Base-by-base conservation (phyloP, 2,888 invertebrate species). In the Drosophila tripunctata region DNA sequence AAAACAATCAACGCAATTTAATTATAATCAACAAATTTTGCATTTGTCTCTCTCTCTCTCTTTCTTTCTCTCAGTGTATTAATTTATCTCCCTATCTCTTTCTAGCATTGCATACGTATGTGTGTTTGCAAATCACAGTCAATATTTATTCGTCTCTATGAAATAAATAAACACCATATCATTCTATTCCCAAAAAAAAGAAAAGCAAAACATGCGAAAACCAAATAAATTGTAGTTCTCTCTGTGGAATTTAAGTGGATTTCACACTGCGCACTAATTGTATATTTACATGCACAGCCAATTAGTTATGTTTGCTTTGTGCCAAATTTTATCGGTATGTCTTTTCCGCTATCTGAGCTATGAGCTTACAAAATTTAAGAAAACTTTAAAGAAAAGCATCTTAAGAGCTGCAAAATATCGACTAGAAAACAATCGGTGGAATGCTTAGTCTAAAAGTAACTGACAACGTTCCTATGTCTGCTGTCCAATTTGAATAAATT, bases 1-100 rank as follows among this genome's bases (percentile, higher is more conserved):
- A 70, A 27, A 69, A 47, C 66, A 72, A 66, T 66, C 54, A 51
- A 51, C 8, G 35, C 47, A 63, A 58, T 54, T 65, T 45, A 48
- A 68, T 50, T 61, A 30, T 24, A 22, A 19, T 22, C 15, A 35
- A 48, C 35, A 35, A 48, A 35, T 44, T 55, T 14, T 45, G 17
- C 17, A 17, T 27, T 4, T 14, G 22, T 47, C 22, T 15, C 10
- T n/a, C 4, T 21, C 14, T 8, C 2, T 21, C 1, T 33, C 10
- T 6, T n/a, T n/a, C 3, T 12, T 19, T 19, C 45, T 33, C 1
- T 33, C 14, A 8, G 10, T 33, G 1, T 2, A 19, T n/a, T n/a
- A n/a, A n/a, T n/a, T n/a, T 12, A 2, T 35, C 7, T 24, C 10
- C 22, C n/a, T 48, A 15, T 17, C 17, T 12, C 3, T 24, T 2